A percentile compares a stretch with the other conserved stretches of the same genome.
Evolutionary conservation across 2,113 vertebrate species (phyloP).

Genomic region (Copsychus sechellarum): DNA sequence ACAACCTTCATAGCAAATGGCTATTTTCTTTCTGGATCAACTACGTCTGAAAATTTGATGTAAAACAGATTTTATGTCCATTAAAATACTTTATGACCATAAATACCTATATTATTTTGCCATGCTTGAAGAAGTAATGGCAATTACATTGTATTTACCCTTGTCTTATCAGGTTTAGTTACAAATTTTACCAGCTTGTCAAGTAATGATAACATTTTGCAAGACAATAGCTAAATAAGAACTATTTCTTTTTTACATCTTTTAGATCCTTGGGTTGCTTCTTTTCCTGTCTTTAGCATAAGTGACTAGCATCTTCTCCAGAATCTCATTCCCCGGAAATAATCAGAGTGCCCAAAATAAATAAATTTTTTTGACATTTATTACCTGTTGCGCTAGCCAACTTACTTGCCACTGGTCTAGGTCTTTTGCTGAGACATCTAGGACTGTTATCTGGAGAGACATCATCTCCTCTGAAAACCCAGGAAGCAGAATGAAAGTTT

Average conservation of each 20-base stretch:
- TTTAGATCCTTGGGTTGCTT: neutral
- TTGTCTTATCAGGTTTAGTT: neutral
- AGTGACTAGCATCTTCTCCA: neutral
- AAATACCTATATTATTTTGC: neutral
- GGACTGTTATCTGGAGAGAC: slow-evolving; percentile 69
- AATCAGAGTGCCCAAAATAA: neutral
- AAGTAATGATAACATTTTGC: neutral
- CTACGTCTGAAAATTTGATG: neutral
- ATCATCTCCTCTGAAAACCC: slow-evolving; percentile 88
- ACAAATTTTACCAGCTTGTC: neutral
- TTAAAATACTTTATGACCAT: neutral
- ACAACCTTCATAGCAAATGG: neutral
- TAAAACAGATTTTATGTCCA: neutral
- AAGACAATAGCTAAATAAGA: neutral
- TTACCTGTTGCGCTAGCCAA: neutral
- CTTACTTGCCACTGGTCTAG: slow-evolving; percentile 82
- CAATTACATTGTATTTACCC: neutral
- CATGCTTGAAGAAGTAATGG: neutral
- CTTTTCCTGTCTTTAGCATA: neutral
- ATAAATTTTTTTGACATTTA: neutral
- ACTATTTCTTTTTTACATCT: neutral
- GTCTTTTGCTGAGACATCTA: slow-evolving; percentile 77
- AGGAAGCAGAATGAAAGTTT: slow-evolving; percentile 87
- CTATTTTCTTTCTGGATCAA: neutral
- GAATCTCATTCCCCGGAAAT: neutral